Conservation (phyloP, 1,140 invertebrate genomes). For the Scaptomyza pallida region DNA sequence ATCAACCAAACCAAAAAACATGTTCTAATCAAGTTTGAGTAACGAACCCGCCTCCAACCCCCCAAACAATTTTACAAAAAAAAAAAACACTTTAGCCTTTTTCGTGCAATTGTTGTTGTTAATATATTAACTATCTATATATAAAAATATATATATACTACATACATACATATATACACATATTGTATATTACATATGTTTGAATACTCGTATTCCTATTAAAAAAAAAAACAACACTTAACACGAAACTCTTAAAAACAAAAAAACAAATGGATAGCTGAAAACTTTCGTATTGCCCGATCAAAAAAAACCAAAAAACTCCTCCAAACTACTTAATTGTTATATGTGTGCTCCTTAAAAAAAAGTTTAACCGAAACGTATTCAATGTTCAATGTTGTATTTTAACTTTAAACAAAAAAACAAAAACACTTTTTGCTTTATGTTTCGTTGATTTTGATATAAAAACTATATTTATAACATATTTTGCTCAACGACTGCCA, state of each 20-base stretch:
- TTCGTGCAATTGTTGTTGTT: constrained; percentile 77
- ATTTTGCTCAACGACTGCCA: constrained; percentile 44
- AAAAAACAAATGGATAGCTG: constrained; percentile 47
- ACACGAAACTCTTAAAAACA: constrained; percentile 39
- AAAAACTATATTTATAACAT: constrained; percentile 31
- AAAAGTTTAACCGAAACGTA: constrained; percentile 51
- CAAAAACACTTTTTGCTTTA: constrained; percentile 50
- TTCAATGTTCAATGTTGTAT: constrained; percentile 80
- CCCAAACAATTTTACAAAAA: constrained; percentile 27
- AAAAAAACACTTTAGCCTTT: constrained; percentile 51
- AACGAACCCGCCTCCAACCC: constrained; percentile 52
- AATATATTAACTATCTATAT: constrained; percentile 60
- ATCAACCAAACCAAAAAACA: constrained; percentile 50
- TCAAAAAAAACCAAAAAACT: constrained; percentile 28
- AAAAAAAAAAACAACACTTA: constrained; percentile 56
- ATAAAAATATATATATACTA: constrained; percentile 54
- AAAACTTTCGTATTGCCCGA: constrained; percentile 54
- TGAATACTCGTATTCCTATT: constrained; percentile 66
- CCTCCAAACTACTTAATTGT: constrained; percentile 44
- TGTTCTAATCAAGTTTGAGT: constrained; percentile 67
- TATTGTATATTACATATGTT: constrained; percentile 41
- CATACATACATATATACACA: constrained; percentile 38
- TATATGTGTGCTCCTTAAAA: constrained; percentile 44
- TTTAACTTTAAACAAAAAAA: constrained; percentile 51
- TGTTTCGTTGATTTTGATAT: constrained; percentile 37